Conservation (phyloP, 2,797 vertebrate genomes). For the Crypturellus tataupa region DNA sequence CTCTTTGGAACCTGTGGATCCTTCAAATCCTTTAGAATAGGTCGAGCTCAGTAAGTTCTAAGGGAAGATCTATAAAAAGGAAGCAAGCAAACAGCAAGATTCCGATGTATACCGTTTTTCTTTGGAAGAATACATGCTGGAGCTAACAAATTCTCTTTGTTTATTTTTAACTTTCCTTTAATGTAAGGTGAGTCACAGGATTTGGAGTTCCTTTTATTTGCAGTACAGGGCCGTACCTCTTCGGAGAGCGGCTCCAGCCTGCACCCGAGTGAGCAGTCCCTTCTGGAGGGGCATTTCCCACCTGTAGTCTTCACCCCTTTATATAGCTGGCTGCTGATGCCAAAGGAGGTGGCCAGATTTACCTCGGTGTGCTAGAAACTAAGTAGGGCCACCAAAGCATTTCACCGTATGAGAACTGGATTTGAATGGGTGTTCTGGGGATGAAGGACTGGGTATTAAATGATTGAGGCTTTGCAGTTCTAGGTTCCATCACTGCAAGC, state of each 20-base stretch:
- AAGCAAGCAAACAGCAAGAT: not conserved
- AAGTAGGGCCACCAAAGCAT: not conserved
- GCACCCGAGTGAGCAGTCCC: rapidly evolving
- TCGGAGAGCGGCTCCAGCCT: not conserved
- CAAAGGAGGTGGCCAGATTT: not conserved
- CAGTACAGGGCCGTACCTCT: rapidly evolving
- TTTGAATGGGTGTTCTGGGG: slow-evolving; percentile 16
- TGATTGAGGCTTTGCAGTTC: not conserved
- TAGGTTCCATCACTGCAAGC: not conserved
- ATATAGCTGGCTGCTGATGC: not conserved
- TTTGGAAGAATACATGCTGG: not conserved
- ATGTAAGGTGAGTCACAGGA: rapidly evolving
- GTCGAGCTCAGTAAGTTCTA: too few relatives aligned
- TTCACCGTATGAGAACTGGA: not conserved
- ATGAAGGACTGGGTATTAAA: not conserved
- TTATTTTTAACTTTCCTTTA: not conserved
- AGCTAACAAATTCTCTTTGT: not conserved
- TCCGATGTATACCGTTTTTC: not conserved
- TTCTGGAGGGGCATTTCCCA: not conserved
- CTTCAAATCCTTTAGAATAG: too few relatives aligned
- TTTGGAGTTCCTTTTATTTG: not conserved
- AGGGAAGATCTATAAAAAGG: too few relatives aligned
- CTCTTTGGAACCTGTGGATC: not conserved
- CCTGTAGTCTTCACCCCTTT: not conserved
- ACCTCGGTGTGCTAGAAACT: not conserved